Percentiles rank a stretch among this genome's conserved stretches.
phyloP scores from a whole-genome alignment of 2,797 vertebrate genomes.

The Sebastes dallii region DNA sequence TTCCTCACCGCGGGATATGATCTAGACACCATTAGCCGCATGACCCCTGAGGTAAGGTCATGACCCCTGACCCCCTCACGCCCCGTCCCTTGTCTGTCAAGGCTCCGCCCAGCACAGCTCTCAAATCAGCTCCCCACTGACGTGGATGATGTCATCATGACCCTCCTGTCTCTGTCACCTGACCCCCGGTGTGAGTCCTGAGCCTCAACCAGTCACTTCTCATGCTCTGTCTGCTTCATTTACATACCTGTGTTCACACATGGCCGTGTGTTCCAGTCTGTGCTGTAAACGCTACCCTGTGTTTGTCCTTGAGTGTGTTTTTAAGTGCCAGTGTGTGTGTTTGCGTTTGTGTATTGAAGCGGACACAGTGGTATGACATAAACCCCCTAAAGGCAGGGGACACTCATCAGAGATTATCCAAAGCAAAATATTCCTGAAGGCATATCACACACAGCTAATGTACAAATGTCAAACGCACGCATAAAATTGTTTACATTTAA shows the following conservation, averaged over 20 bases:
- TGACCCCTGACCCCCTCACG: constrained; percentile 66
- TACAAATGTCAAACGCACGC: constrained; percentile 28
- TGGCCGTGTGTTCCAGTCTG: constrained; percentile 41
- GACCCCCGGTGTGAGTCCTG: constrained; percentile 74
- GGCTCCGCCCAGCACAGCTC: constrained; percentile 68
- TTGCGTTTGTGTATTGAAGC: constrained; percentile 35
- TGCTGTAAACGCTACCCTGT: constrained; percentile 43
- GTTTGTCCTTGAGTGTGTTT: constrained; percentile 50
- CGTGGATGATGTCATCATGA: constrained; percentile 78
- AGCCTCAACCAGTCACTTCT: constrained; percentile 67
- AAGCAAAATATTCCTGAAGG: constrained; percentile 46
- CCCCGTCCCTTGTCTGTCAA: constrained; percentile 68
- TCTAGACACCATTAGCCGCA: constrained; percentile 95
- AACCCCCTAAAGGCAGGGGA: constrained; percentile 29
- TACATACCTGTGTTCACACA: constrained; percentile 61
- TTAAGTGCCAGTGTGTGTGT: constrained; percentile 12
- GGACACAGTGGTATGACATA: constrained; percentile 50
- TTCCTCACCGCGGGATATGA: constrained; percentile 96
- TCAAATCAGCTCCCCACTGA: constrained; percentile 64
- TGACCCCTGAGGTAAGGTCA: constrained; percentile 95
- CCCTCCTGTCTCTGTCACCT: constrained; percentile 77
- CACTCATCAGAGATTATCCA: constrained; percentile 48
- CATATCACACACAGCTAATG: constrained; percentile 20
- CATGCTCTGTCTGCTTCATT: constrained; percentile 63
- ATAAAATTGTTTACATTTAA: constrained; percentile 35